phyloP scores from a whole-genome alignment of 2,888 invertebrate species.

The Drosophila algonquin region DNA sequence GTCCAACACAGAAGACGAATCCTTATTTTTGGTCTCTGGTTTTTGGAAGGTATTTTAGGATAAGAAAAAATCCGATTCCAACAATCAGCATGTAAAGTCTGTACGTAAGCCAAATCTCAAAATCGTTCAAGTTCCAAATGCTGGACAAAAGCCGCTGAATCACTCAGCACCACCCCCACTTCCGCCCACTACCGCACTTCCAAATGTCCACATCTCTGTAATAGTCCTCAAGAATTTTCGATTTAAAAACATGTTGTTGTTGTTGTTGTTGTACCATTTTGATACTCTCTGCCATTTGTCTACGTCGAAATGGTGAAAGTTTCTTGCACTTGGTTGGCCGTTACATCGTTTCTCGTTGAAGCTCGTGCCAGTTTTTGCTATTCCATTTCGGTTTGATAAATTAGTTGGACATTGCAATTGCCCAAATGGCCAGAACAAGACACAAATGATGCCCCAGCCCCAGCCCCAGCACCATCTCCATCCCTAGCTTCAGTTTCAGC shows the following conservation, averaged over 20 bases:
- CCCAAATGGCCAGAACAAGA: conserved; percentile 47
- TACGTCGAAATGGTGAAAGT: conserved; percentile 25
- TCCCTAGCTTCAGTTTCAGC: no score
- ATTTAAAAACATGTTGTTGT: conserved; percentile 1
- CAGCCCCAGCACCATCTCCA: not conserved
- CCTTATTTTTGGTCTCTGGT: no score
- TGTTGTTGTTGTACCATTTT: conserved; percentile 11
- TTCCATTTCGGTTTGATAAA: conserved; percentile 55
- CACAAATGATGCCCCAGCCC: conserved; percentile 11
- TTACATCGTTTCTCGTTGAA: not conserved
- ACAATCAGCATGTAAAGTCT: no score
- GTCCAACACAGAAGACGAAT: no score
- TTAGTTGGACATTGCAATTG: conserved; percentile 45
- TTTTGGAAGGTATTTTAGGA: no score
- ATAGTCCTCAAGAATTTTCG: not conserved
- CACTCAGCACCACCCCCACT: no score
- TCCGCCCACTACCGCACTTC: no score
- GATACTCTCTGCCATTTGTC: conserved; percentile 16
- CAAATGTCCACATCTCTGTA: not conserved
- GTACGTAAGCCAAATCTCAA: no score
- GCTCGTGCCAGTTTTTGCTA: not conserved
- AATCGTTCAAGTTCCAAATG: no score
- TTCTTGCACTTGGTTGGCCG: conserved; percentile 14
- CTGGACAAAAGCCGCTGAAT: no score
- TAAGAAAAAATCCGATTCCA: no score